Base-by-base conservation (phyloP, 2,888 invertebrate genomes). In the Cryptosula pallasiana region DNA sequence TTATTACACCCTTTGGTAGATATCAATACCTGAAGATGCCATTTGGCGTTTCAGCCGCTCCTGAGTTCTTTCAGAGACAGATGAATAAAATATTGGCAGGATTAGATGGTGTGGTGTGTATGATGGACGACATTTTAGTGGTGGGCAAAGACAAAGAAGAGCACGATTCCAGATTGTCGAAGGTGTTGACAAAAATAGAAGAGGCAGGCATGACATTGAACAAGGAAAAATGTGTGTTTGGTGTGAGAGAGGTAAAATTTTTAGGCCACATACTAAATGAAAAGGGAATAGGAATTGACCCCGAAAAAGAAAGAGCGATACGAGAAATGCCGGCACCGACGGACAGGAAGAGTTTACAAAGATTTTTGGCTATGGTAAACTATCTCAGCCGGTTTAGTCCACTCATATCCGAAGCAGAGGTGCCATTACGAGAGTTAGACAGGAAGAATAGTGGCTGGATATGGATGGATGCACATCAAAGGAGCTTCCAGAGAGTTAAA, bases 401-500 rank as follows among this genome's bases (percentile, higher is more conserved):
- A 2, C 25, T 29, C 2, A 29, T 25, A 63, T 27, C 63, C n/a
- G 63, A 34, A 63, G 3, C 32, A 13, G 2, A 5, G 25, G 27
- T 32, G 2, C 63, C 34, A 9, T 29, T 63, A 13, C 3, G 32
- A 5, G 63, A 27, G 1, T 16, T 63, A 25, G 25, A 27, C 3
- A 32, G 63, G 2, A 13, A 27, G 13, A 63, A 13, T n/a, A 16
- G 29, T 13, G 32, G 32, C 3, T 78, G 71, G 71, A 29, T 32
- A 1, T 78, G 78, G 78, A 32, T 73, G 20, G 27, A 63, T 0
- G 9, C 72, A 1, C 77, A 78, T 69, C 71, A 76, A 36, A 35
- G 72, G 0, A 73, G 76, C n/a, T 80, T 78, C 45, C 36, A 73
- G 16, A n/a, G 25, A 29, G 36, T 73, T 16, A 76, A 76, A 63